A percentile compares a stretch with the other conserved stretches of the same genome.
Evolutionary conservation across 2,113 vertebrate species (phyloP).

Genomic region (Climacteris rufus): DNA sequence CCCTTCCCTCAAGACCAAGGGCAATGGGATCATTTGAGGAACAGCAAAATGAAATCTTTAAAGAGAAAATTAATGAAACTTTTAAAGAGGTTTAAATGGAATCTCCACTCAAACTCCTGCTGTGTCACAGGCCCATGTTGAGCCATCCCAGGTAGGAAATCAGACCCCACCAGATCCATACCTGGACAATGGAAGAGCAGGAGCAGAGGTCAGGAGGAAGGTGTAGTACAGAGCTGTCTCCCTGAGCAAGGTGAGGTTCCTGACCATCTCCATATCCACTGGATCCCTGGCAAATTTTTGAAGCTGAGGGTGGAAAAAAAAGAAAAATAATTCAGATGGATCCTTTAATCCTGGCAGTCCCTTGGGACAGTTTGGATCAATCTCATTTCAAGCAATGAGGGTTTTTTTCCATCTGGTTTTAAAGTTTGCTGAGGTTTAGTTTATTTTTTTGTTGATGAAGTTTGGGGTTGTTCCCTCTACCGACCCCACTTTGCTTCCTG

Average conservation of each 20-base stretch:
- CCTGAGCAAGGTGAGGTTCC: constrained; percentile 15
- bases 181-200: not conserved
- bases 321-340: not conserved
- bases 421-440: not conserved
- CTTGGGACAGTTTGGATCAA: not conserved
- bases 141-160: not conserved
- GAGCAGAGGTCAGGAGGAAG: not conserved
- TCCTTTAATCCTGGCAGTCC: not conserved
- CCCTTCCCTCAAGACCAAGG: not conserved
- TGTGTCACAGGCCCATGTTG: rapidly evolving
- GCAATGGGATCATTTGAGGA: not conserved
- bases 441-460: not conserved
- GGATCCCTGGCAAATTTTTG: constrained; percentile 37
- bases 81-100: not conserved
- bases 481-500: not conserved
- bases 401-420: not conserved
- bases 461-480: not conserved
- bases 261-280: not conserved
- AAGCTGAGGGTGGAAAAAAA: not conserved
- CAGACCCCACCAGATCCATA: not conserved
- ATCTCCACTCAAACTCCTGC: not conserved
- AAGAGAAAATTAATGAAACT: too few relatives aligned
- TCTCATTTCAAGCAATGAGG: not conserved
- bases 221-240: constrained; percentile 40
- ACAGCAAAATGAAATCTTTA: not conserved